phyloP scores from a whole-genome alignment of 2,888 invertebrate species.

The Megamerina dolium region DNA sequence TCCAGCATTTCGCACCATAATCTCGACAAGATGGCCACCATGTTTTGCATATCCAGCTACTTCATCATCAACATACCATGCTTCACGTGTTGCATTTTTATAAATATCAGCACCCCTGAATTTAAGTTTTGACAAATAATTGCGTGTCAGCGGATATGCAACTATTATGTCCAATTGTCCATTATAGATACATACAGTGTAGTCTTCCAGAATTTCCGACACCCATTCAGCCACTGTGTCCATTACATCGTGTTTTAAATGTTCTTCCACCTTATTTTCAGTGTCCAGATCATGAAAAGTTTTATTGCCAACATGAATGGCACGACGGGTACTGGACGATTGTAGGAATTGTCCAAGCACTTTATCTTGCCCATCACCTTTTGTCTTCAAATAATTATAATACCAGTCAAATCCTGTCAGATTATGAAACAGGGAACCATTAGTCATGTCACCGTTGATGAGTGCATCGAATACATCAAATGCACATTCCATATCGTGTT shows the following conservation, averaged over 20 bases:
- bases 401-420: constrained; percentile 42
- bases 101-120: constrained; percentile 64
- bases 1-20: constrained; percentile 71
- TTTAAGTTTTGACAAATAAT: constrained; percentile 66
- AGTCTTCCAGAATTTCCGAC: constrained; percentile 58
- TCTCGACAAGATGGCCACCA: constrained; percentile 65
- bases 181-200: constrained; percentile 68
- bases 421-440: constrained; percentile 64
- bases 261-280: constrained; percentile 59
- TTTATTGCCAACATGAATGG: constrained; percentile 79
- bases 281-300: constrained; percentile 56
- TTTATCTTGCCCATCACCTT: constrained; percentile 59
- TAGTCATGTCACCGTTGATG: constrained; percentile 54
- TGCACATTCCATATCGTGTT: constrained; percentile 61
- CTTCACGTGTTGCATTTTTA: constrained; percentile 58
- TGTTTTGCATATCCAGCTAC: constrained; percentile 72
- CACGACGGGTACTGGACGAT: constrained; percentile 55
- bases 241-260: constrained; percentile 73
- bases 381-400: constrained; percentile 53
- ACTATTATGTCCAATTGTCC: constrained; percentile 90
- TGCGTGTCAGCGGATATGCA: constrained; percentile 77
- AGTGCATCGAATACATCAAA: constrained; percentile 66
- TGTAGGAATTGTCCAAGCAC: constrained; percentile 42
- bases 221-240: constrained; percentile 71
- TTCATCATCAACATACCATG: constrained; percentile 64